Percentiles rank a stretch among this genome's conserved stretches.
Conservation (phyloP, 2,113 vertebrate genomes). For the Carettochelys insculpta region DNA sequence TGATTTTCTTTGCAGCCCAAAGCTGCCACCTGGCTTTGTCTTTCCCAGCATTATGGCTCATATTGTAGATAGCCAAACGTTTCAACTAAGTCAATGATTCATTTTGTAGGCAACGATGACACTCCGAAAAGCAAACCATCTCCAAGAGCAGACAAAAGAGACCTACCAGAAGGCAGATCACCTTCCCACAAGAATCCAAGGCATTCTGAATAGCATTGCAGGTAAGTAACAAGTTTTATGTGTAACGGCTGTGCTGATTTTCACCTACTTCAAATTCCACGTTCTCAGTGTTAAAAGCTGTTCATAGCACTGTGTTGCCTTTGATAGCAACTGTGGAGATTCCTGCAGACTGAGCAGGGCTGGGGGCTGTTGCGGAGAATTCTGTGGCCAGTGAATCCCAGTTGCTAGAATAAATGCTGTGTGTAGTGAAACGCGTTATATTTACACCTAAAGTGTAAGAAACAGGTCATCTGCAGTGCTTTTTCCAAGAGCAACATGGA, state of each 20-base stretch:
- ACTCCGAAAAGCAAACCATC: conserved; percentile 17
- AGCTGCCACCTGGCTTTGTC: not conserved
- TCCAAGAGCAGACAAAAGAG: conserved; percentile 65
- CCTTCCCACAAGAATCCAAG: conserved; percentile 75
- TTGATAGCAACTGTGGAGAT: not conserved
- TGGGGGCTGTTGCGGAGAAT: not conserved
- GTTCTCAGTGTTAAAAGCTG: not conserved
- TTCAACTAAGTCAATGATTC: not conserved
- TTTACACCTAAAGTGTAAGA: not conserved
- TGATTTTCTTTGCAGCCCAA: not conserved
- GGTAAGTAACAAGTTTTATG: conserved; percentile 54
- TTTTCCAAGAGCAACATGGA: not conserved
- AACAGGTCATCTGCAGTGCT: rapidly evolving
- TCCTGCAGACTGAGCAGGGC: not conserved
- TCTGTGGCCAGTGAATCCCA: not conserved
- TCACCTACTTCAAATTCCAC: not conserved
- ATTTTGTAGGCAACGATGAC: conserved; percentile 74
- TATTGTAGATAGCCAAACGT: not conserved
- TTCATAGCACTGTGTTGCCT: not conserved
- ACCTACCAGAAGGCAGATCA: conserved; percentile 76
- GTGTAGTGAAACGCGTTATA: not conserved
- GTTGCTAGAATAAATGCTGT: not conserved
- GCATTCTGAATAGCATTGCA: conserved; percentile 65
- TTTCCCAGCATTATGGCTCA: not conserved
- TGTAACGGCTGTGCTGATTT: rapidly evolving